phyloP scores from a whole-genome alignment of 2,888 invertebrate species.

The Habroteleia sp. region DNA sequence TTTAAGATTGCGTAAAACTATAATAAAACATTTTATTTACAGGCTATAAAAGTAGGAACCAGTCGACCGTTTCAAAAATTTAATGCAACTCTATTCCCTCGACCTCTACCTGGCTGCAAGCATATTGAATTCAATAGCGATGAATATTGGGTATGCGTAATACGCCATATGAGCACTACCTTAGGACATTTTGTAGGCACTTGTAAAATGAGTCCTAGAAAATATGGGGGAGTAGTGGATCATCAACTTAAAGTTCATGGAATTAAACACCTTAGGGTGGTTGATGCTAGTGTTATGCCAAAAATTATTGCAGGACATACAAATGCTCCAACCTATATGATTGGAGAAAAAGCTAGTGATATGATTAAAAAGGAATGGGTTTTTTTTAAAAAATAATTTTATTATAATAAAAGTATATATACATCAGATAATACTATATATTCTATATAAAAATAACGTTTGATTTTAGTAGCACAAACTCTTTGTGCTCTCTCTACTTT shows the following conservation, averaged over 20 bases:
- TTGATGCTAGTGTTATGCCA: slow-evolving; percentile 84
- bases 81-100: slow-evolving; percentile 82
- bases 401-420: not conserved
- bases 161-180: slow-evolving; percentile 87
- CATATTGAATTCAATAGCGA: slow-evolving; percentile 84
- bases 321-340: slow-evolving; percentile 83
- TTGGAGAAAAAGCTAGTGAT: slow-evolving; percentile 84
- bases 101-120: slow-evolving; percentile 87
- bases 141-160: slow-evolving; percentile 88
- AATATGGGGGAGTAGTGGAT: slow-evolving; percentile 82
- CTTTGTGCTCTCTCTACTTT: too few species aligned
- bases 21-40: too few species aligned
- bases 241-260: slow-evolving; percentile 82
- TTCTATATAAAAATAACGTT: too few species aligned
- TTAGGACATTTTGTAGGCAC: slow-evolving; percentile 83
- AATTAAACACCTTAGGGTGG: slow-evolving; percentile 82
- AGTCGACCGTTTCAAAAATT: slow-evolving; percentile 82
- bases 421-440: too few species aligned
- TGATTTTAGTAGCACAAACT: too few species aligned
- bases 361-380: slow-evolving; percentile 82
- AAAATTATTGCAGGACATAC: slow-evolving; percentile 83
- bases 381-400: not conserved
- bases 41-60: slow-evolving; percentile 84
- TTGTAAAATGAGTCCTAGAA: slow-evolving; percentile 82
- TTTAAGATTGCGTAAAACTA: too few species aligned